Base-by-base conservation (phyloP, 2,888 invertebrate species). In the Drosophila diplacantha region DNA sequence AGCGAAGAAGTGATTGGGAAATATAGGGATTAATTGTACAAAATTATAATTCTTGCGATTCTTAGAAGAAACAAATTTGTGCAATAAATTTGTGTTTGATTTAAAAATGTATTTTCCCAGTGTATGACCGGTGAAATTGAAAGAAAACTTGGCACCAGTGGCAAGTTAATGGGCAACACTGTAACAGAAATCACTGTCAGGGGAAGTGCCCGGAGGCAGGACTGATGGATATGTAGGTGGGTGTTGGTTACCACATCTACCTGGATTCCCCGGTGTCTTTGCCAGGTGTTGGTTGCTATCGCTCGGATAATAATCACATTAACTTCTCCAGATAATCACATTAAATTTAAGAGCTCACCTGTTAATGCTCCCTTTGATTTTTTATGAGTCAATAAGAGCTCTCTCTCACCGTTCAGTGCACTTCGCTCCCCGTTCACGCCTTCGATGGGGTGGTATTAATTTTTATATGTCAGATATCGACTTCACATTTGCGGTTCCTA, bases 311-410 rank as follows among this genome's bases (percentile, higher is more conserved):
- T 83, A 79, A 79, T 83, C 81, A 73, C 83, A 81, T 79, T 77
- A 81, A 71, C 75, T 81, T 81, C 71, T 67, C 47, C 71, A 64
- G 81, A 78, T 83, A 78, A 78, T 75, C 83, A 71, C 78, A 81
- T 83, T 80, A 79, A 67, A 74, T 72, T 70, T 68, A 55, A 62
- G 76, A 75, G 61, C 69, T 62, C 50, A 32, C 39, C 58, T 56
- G 57, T 54, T 39, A 56, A 43, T 53, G 59, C 58, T 65, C 16
- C 41, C 20, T 69, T 51, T 60, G 64, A 70, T 70, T 69, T 78
- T 80, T 83, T 80, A 77, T 35, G 78, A 68, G 67, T 55, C 65
- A 54, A 73, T 79, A 73, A 67, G 55, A 69, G 67, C 60, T 44
- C 57, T 29, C 14, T 16, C 35, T 14, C 32, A 7, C 32, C 29